Base-by-base conservation (phyloP, 2,888 invertebrate species). In the Anarsia innoxiella region DNA sequence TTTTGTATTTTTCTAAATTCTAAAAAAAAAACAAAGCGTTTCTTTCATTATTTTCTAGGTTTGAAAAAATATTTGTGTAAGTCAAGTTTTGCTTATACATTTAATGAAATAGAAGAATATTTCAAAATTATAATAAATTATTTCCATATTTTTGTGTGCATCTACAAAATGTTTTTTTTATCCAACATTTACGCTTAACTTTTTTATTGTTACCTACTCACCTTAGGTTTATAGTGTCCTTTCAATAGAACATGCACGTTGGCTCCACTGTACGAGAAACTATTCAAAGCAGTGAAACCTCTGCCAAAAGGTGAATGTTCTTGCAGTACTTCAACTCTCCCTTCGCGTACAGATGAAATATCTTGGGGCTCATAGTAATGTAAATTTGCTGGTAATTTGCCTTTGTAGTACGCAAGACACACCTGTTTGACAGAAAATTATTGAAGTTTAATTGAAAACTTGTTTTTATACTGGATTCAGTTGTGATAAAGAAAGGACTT, bases 211-310 rank as follows among this genome's bases (percentile, higher is more conserved):
- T n/a, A n/a, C n/a, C n/a, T n/a, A n/a, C 2, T 23, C 50, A 72
- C 73, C 63, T 71, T 74, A 32, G 51, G 33, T 30, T 70, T 74
- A 34, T 56, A 63, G 51, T 58, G 64, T 2, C 71, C 72, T 27
- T 71, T 71, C 13, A 74, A 44, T 1, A 74, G 46, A 0, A 63
- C 51, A 45, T 76, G 73, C n/a, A 52, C 59, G 44, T 66, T 69
- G 1, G 51, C 59, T 0, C 75, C 75, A 26, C 57, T 55, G 9
- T 40, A 59, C 0, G 72, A 71, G 12, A 72, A 70, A 36, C 54
- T 60, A 36, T 73, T 75, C 1, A 72, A 0, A 1, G 69, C 71
- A 4, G 56, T 42, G 23, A 54, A 46, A 0, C 56, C 56, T 42
- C 67, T 48, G n/a, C 53, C 46, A 29, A 70, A 71, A 0, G 52